A percentile compares a stretch with the other conserved stretches of the same genome.
Conservation (phyloP, 2,797 vertebrate species). For the Nyctibius grandis region DNA sequence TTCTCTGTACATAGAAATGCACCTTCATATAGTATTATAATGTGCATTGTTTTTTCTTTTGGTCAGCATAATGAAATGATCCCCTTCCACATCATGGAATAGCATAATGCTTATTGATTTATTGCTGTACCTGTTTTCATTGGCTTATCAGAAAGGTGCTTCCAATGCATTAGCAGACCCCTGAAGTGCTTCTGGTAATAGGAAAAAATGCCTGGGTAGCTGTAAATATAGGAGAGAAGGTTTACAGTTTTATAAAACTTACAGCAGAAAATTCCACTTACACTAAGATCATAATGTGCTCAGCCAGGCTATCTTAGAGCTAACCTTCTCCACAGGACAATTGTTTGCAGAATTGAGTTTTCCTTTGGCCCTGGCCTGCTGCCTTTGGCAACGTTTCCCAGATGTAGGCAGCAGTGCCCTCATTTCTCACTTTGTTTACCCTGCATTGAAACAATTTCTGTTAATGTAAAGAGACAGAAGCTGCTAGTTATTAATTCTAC, state of each 20-base stretch:
- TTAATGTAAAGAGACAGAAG: background rate
- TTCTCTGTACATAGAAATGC: background rate
- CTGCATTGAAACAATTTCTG: background rate
- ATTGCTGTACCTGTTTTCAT: background rate
- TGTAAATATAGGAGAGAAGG: background rate
- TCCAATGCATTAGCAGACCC: background rate
- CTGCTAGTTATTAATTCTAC: background rate
- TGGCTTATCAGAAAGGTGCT: conserved; percentile 1
- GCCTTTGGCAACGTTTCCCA: background rate
- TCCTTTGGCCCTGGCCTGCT: background rate
- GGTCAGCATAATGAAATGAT: background rate
- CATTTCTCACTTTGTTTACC: background rate
- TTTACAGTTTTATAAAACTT: background rate
- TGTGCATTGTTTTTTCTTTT: background rate
- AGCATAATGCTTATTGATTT: conserved; percentile 1
- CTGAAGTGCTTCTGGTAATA: conserved; percentile 7
- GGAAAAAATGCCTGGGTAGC: background rate
- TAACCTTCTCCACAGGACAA: background rate
- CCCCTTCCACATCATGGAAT: background rate
- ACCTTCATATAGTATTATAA: background rate
- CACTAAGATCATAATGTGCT: background rate
- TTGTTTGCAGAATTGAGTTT: background rate
- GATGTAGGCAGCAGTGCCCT: background rate
- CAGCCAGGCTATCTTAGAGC: background rate
- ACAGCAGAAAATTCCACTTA: background rate